Conservation (phyloP, 2,113 vertebrate species). For the Cisticola juncidis region DNA sequence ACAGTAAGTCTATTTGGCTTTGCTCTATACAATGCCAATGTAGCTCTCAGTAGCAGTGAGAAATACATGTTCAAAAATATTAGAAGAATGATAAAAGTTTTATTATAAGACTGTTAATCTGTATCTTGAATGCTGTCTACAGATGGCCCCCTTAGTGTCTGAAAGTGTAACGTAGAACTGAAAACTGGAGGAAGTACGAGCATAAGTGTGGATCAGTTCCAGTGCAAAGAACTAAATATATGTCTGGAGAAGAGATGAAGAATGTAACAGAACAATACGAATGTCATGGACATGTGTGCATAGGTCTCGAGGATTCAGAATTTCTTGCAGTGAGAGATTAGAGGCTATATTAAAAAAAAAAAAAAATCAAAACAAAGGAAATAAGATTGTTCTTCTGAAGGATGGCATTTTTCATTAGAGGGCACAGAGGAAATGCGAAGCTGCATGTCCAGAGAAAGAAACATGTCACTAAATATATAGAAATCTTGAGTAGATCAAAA, state of each 20-base stretch:
- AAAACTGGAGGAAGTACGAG: neutral
- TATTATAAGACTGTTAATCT: neutral
- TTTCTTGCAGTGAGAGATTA: neutral
- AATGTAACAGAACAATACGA: neutral
- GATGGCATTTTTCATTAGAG: neutral
- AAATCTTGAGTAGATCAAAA: neutral
- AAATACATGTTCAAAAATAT: neutral
- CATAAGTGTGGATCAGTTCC: neutral
- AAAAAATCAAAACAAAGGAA: neutral
- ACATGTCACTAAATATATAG: neutral
- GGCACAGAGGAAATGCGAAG: neutral
- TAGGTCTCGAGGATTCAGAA: neutral
- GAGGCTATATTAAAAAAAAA: neutral
- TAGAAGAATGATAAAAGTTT: neutral
- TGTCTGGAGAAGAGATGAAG: neutral
- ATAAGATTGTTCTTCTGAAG: neutral
- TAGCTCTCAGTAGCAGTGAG: neutral
- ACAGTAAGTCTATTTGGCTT: neutral
- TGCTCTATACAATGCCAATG: neutral
- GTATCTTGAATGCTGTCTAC: neutral
- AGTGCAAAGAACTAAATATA: neutral
- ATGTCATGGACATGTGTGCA: rapidly evolving
- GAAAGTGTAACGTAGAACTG: neutral
- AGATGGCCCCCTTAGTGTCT: neutral
- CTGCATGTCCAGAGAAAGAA: neutral